These are phyloP conservation scores for Mythimna pallens DNA, from an alignment of 2,888 invertebrate species.

Conservation along the genomic window DNA sequence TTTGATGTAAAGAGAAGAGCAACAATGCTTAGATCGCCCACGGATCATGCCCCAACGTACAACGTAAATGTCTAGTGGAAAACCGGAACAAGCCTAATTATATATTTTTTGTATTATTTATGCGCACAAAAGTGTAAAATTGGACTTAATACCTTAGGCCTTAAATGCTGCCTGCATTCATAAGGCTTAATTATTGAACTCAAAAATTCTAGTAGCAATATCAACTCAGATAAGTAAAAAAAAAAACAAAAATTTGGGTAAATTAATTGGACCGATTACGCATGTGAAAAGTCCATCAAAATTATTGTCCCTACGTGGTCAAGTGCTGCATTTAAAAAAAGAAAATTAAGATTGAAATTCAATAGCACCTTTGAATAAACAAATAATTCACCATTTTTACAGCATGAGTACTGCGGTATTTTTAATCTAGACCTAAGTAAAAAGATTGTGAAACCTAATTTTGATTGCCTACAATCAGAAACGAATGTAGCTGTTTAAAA, in stretches of 20 bases:
- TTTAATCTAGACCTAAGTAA: neutral
- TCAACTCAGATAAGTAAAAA: neutral
- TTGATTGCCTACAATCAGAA: too few species aligned
- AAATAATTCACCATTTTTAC: too few species aligned
- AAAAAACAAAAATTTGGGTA: neutral
- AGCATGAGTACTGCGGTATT: neutral
- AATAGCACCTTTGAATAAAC: too few species aligned
- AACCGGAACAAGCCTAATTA: neutral
- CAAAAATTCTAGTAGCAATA: neutral
- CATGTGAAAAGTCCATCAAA: too few species aligned
- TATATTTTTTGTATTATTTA: too few species aligned
- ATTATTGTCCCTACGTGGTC: neutral
- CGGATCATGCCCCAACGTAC: neutral
- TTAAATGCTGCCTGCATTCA: too few species aligned
- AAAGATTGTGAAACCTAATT: too few species aligned
- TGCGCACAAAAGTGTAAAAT: too few species aligned
- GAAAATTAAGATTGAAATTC: too few species aligned
- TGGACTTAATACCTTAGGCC: too few species aligned
- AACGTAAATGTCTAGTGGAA: neutral
- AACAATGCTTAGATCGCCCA: conserved; percentile 11
- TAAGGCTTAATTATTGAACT: neutral
- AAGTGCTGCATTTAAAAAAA: neutral
- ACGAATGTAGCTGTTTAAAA: neutral
- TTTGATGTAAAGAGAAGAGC: conserved; percentile 9
- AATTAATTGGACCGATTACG: neutral